phyloP scores from a whole-genome alignment of 1,140 invertebrate genomes.

The Pomacea maculata region DNA sequence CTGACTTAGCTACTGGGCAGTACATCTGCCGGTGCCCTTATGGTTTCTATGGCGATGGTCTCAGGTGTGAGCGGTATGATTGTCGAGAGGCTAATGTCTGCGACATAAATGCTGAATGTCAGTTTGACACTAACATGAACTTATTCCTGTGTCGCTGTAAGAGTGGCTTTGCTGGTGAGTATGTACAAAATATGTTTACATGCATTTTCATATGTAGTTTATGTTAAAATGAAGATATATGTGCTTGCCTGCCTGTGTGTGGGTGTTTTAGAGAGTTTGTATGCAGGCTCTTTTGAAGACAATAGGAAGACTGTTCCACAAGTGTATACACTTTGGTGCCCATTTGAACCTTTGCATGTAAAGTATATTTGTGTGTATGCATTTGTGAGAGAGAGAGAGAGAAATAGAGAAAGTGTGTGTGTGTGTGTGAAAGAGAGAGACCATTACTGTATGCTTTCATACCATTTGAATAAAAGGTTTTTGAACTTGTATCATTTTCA shows the following conservation, averaged over 20 bases:
- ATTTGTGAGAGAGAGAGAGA: too few species aligned
- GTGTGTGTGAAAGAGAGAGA: too few species aligned
- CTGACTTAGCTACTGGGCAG: slow-evolving; percentile 62
- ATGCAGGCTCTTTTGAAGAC: too few species aligned
- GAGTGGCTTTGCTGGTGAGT: slow-evolving; percentile 71
- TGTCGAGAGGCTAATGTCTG: slow-evolving; percentile 85
- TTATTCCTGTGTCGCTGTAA: slow-evolving; percentile 81
- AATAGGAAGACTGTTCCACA: too few species aligned
- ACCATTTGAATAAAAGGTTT: background rate
- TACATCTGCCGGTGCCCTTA: slow-evolving; percentile 82
- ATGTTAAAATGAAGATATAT: background rate
- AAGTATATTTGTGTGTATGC: too few species aligned
- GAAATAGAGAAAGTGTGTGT: too few species aligned
- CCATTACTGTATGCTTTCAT: background rate
- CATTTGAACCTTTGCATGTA: too few species aligned
- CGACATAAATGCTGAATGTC: slow-evolving; percentile 81
- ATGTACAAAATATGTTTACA: background rate
- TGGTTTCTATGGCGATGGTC: slow-evolving; percentile 71
- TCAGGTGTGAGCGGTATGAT: slow-evolving; percentile 38
- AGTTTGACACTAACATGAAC: slow-evolving; percentile 70
- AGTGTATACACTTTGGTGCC: too few species aligned
- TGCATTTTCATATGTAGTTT: background rate
- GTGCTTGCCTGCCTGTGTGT: background rate
- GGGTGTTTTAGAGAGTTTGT: background rate
- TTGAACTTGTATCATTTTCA: slow-evolving; percentile 3